phyloP scores from a whole-genome alignment of 2,113 vertebrate genomes.

The Lophius piscatorius region DNA sequence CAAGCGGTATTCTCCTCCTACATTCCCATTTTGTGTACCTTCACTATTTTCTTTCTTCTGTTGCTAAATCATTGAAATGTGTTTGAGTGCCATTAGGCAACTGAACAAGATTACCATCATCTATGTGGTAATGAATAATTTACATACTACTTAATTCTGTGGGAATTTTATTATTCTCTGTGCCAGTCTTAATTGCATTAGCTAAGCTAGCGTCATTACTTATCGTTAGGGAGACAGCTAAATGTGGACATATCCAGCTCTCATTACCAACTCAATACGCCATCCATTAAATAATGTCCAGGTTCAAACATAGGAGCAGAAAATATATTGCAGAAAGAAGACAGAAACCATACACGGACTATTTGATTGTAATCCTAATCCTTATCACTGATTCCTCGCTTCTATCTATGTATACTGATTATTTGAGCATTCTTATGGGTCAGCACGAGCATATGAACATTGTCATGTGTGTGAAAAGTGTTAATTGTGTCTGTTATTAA shows the following conservation, averaged over 20 bases:
- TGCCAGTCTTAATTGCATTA: slow-evolving; percentile 67
- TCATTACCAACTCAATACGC: slow-evolving; percentile 47
- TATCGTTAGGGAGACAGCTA: slow-evolving; percentile 64
- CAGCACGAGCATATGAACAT: too few relatives aligned
- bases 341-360: slow-evolving; percentile 16
- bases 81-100: slow-evolving; percentile 61
- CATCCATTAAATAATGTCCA: slow-evolving; percentile 49
- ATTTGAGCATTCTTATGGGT: neutral
- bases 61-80: slow-evolving; percentile 72
- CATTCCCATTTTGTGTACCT: slow-evolving; percentile 44
- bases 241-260: slow-evolving; percentile 58
- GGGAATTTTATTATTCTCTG: slow-evolving; percentile 63
- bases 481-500: too few relatives aligned
- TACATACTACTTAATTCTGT: slow-evolving; percentile 74
- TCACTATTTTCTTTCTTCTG: slow-evolving; percentile 35
- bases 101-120: slow-evolving; percentile 69
- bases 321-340: slow-evolving; percentile 10
- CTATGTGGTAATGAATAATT: slow-evolving; percentile 77
- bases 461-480: too few relatives aligned
- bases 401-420: slow-evolving; percentile 21
- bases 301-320: slow-evolving; percentile 40
- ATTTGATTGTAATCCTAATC: slow-evolving; percentile 1
- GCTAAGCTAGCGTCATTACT: slow-evolving; percentile 66
- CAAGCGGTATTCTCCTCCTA: slow-evolving; percentile 52
- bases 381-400: neutral